These are phyloP conservation scores for Lithophane leautieri DNA, from an alignment of 2,888 invertebrate species.

Conservation along the genomic window DNA sequence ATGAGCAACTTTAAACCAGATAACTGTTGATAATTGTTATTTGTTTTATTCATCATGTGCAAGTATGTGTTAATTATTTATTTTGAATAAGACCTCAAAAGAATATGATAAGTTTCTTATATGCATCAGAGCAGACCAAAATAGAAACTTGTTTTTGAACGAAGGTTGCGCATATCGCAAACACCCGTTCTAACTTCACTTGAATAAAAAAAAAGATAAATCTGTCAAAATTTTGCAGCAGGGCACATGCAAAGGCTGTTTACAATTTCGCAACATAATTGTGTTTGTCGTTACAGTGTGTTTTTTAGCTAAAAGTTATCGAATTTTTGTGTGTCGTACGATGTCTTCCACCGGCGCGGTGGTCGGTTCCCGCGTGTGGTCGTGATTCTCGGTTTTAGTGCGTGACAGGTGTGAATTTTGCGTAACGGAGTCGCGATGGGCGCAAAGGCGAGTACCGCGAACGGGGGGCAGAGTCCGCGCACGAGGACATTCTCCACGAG, in stretches of 20 bases:
- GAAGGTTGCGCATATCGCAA: conserved; percentile 67
- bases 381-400: conserved; percentile 82
- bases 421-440: conserved; percentile 92
- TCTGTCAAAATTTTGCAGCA: conserved; percentile 90
- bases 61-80: neutral
- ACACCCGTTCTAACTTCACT: conserved; percentile 71
- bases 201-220: conserved; percentile 68
- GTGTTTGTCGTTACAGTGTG: conserved; percentile 81
- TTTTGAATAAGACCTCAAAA: neutral
- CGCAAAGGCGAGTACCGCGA: conserved; percentile 96
- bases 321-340: conserved; percentile 78
- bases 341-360: conserved; percentile 88
- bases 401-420: conserved; percentile 86
- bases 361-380: conserved; percentile 84
- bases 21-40: neutral
- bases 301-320: conserved; percentile 71
- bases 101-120: neutral
- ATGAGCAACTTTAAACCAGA: neutral
- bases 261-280: conserved; percentile 85
- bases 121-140: neutral
- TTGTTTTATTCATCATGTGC: neutral
- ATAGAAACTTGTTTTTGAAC: conserved; percentile 62
- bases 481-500: conserved; percentile 94
- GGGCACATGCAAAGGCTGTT: conserved; percentile 88
- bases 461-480: conserved; percentile 94